Percentiles rank a stretch among this genome's conserved stretches.
Conservation (phyloP, 2,888 invertebrate genomes). For the Drosophila percnosoma region DNA sequence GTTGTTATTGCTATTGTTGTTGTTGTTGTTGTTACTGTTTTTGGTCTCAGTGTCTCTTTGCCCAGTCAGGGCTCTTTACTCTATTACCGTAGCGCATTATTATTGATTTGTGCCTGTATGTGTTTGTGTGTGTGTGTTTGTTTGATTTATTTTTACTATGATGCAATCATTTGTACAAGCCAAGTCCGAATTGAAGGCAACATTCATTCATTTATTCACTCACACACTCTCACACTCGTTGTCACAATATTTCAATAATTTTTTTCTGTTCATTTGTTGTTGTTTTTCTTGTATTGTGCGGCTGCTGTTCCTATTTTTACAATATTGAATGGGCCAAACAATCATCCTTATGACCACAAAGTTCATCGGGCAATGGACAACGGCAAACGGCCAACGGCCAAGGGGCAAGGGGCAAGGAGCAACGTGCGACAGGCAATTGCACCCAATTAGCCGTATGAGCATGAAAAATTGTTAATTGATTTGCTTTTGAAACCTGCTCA, state of each 20-base stretch:
- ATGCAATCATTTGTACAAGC: constrained; percentile 71
- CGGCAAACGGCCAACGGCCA: neutral
- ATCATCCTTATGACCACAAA: constrained; percentile 29
- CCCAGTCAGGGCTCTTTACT: constrained; percentile 54
- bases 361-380: neutral
- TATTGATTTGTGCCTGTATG: constrained; percentile 43
- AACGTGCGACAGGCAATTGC: neutral
- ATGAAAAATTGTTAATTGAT: constrained; percentile 43
- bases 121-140: constrained; percentile 9
- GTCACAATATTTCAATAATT: constrained; percentile 32
- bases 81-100: constrained; percentile 56
- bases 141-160: constrained; percentile 62
- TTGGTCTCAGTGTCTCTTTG: constrained; percentile 22
- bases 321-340: constrained; percentile 25
- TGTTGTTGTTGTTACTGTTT: constrained; percentile 33
- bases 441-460: constrained; percentile 7
- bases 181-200: constrained; percentile 44
- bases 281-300: constrained; percentile 1
- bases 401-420: neutral
- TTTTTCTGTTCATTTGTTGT: constrained; percentile 4
- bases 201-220: constrained; percentile 57
- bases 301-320: constrained; percentile 12
- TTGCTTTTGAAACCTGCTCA: constrained; percentile 20
- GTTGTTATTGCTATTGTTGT: constrained; percentile 7
- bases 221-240: constrained; percentile 3